phyloP scores from a whole-genome alignment of 2,113 vertebrate species.

The Egretta garzetta region DNA sequence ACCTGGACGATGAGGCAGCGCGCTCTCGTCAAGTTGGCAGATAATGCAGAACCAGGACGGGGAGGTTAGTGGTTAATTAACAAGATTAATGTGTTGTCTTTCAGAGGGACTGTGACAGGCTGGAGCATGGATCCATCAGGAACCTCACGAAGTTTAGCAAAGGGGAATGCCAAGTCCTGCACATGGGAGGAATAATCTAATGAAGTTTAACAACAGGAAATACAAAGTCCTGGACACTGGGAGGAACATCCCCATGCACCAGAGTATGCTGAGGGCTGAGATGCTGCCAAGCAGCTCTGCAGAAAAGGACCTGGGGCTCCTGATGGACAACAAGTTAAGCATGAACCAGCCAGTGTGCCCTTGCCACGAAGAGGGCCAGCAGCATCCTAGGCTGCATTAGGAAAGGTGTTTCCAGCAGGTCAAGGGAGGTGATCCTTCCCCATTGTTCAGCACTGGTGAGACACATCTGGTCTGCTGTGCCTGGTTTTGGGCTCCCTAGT shows the following conservation, averaged over 20 bases:
- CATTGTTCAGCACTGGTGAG: not conserved
- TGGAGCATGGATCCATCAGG: not conserved
- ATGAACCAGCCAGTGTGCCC: not conserved
- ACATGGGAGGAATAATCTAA: not conserved
- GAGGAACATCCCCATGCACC: not conserved
- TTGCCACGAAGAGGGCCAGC: fast-evolving
- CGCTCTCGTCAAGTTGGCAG: not conserved
- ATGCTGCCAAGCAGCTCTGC: not conserved
- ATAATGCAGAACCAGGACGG: not conserved
- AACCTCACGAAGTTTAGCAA: not conserved
- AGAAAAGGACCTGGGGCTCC: not conserved
- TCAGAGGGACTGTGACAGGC: not conserved
- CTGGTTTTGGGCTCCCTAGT: not conserved
- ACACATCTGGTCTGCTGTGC: not conserved
- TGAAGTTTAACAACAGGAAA: not conserved
- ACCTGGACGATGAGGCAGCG: fast-evolving
- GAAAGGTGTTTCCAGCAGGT: not conserved
- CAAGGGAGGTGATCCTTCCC: not conserved
- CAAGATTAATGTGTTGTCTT: not conserved
- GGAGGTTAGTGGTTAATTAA: not conserved
- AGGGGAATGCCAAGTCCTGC: not conserved
- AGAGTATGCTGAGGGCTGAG: not conserved
- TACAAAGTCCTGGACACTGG: not conserved
- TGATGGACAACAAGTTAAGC: not conserved
- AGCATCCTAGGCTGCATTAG: not conserved